These are phyloP conservation scores for Tortrix viridana DNA, from an alignment of 2,888 invertebrate species.

Conservation along the genomic window DNA sequence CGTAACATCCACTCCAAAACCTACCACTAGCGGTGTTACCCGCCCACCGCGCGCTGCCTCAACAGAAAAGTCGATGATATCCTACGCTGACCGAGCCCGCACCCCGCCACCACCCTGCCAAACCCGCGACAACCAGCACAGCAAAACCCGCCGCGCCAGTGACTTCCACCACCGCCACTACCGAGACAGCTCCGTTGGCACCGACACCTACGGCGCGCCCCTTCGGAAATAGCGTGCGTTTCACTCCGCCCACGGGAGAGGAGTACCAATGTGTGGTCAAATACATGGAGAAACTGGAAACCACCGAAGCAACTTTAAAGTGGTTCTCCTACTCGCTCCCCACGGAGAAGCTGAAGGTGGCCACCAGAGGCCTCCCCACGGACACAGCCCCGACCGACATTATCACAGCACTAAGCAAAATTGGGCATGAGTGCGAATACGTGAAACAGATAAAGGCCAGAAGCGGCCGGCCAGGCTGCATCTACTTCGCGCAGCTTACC, in stretches of 20 bases:
- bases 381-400: background rate
- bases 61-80: too few species aligned
- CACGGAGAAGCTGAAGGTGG: background rate
- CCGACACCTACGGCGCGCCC: background rate
- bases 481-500: too few species aligned
- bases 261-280: background rate
- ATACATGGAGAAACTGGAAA: background rate
- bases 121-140: too few species aligned
- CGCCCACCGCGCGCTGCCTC: too few species aligned
- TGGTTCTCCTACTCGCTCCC: background rate
- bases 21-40: too few species aligned
- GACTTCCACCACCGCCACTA: too few species aligned
- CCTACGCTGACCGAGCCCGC: too few species aligned
- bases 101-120: too few species aligned
- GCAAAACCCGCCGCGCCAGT: too few species aligned
- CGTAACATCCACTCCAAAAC: fast-evolving
- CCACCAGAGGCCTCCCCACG: background rate
- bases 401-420: background rate
- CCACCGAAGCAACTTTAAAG: background rate
- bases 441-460: background rate
- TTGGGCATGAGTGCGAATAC: background rate
- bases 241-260: background rate
- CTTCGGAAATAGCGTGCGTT: background rate
- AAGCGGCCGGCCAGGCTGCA: background rate
- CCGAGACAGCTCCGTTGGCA: background rate